Base-by-base conservation (phyloP, 2,113 vertebrate species). In the Serilophus lunatus region DNA sequence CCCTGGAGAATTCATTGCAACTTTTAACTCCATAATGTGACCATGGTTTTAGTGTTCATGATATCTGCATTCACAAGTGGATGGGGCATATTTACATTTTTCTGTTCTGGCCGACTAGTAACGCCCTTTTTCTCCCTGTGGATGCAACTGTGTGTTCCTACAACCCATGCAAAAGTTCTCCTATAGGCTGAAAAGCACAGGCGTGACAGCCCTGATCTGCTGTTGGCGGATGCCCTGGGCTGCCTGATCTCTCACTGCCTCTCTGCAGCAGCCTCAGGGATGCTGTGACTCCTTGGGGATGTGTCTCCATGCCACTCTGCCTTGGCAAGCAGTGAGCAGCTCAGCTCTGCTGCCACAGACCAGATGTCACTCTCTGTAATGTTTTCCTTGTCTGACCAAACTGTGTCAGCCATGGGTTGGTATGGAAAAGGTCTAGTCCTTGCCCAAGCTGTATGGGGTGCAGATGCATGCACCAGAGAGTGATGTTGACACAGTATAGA, bases 41-140 rank as follows among this genome's bases (percentile, higher is more conserved):
- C 84, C 44, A 9, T 38, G 56, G 31, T 80, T 93, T 82, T 88
- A 45, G 28, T 45, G 65, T 57, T 95, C 70, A 42, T 80, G 90
- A 70, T 70, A 87, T 25, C 66, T 71, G 72, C 72, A 79, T 68
- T 86, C 77, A 65, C 65, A 79, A 76, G 38, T 29, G 74, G 77
- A 89, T 85, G 65, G 60, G 74, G 81, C 61, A 87, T 95, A 91
- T 92, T 95, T 95, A 84, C 54, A 72, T 84, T 84, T 96, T 84
- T 35, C 70, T 82, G 6, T 71, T 93, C 70, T 82, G 81, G 70
- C 51, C 84, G 76, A 88, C 29, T 70, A 25, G 44, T 47, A 50
- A 4, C 22, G 13, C 24, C 0, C 1, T 2, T 51, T 64, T 61
- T 40, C 18, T 18, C 33, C 50, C 33, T 0, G 2, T 70, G 78